Percentiles rank a stretch among this genome's conserved stretches.
Evolutionary conservation across 2,888 invertebrate species (phyloP).

Genomic region (Toxonevra muliebris): DNA sequence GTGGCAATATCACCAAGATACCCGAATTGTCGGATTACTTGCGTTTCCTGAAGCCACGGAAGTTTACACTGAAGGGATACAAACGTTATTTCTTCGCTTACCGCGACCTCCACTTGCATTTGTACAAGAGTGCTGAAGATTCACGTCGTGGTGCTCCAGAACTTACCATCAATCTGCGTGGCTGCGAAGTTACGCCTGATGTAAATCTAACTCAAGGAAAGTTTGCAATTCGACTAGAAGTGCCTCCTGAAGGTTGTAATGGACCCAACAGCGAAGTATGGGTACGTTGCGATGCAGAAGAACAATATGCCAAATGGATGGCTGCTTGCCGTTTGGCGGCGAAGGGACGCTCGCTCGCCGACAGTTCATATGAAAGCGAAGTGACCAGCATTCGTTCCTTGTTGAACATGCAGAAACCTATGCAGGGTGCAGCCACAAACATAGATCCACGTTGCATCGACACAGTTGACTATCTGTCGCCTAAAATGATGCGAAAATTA

Average conservation of each 20-base stretch:
- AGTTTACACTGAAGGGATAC: conserved; percentile 94
- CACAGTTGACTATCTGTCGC: conserved; percentile 90
- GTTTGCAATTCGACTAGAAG: conserved; percentile 94
- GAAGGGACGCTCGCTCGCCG: conserved; percentile 95
- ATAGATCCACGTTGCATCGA: conserved; percentile 79
- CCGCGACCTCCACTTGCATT: conserved; percentile 86
- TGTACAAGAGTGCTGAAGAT: conserved; percentile 85
- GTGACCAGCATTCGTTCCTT: conserved; percentile 87
- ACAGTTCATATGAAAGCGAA: conserved; percentile 92
- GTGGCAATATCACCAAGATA: conserved; percentile 90
- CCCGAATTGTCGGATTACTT: conserved; percentile 94
- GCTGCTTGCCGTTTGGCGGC: conserved; percentile 95
- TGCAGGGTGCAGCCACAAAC: conserved; percentile 77
- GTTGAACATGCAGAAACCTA: conserved; percentile 89
- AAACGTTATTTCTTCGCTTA: conserved; percentile 96
- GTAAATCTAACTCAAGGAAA: conserved; percentile 91
- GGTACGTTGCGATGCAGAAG: conserved; percentile 93
- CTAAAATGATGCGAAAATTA: conserved; percentile 85
- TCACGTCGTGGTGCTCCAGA: conserved; percentile 75
- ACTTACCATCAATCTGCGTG: conserved; percentile 82
- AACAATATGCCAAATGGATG: conserved; percentile 98
- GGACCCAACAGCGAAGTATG: conserved; percentile 97
- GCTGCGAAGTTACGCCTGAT: conserved; percentile 97
- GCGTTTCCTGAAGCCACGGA: conserved; percentile 93
- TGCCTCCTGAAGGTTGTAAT: conserved; percentile 93